Evolutionary conservation across 1,140 invertebrate genomes (phyloP).

Genomic region (Notospermus geniculatus): DNA sequence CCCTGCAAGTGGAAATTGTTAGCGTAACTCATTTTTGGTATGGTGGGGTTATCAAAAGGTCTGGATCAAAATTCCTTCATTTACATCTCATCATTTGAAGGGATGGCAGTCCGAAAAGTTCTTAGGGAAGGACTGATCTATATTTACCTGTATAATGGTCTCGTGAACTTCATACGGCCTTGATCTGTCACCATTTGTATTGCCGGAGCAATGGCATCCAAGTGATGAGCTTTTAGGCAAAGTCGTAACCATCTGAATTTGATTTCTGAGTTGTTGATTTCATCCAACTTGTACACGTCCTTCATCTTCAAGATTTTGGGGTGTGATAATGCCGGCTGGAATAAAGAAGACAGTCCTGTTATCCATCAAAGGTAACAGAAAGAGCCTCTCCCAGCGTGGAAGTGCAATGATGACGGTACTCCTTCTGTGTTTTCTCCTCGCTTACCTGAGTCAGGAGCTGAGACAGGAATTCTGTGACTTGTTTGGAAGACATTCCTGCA

Average conservation of each 20-base stretch:
- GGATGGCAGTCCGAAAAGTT: conserved; percentile 22
- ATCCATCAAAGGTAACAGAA: background rate
- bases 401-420: too few relatives aligned
- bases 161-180: conserved; percentile 87
- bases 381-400: background rate
- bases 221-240: conserved; percentile 71
- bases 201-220: conserved; percentile 64
- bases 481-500: conserved; percentile 63
- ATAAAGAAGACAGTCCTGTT: conserved; percentile 4
- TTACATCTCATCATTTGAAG: too few relatives aligned
- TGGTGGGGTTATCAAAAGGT: too few relatives aligned
- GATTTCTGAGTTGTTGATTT: conserved; percentile 75
- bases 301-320: conserved; percentile 67
- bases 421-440: background rate
- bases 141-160: conserved; percentile 72
- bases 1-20: conserved; percentile 58
- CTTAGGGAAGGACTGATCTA: conserved; percentile 22
- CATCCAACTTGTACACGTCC: conserved; percentile 67
- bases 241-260: conserved; percentile 74
- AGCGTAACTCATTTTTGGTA: conserved; percentile 18
- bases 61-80: too few relatives aligned
- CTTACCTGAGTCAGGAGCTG: conserved; percentile 63
- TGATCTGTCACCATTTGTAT: conserved; percentile 77
- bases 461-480: conserved; percentile 72
- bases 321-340: conserved; percentile 56